A percentile compares a stretch with the other conserved stretches of the same genome.
Conservation (phyloP, 2,888 invertebrate genomes). For the Drosophila quasianomalipes region DNA sequence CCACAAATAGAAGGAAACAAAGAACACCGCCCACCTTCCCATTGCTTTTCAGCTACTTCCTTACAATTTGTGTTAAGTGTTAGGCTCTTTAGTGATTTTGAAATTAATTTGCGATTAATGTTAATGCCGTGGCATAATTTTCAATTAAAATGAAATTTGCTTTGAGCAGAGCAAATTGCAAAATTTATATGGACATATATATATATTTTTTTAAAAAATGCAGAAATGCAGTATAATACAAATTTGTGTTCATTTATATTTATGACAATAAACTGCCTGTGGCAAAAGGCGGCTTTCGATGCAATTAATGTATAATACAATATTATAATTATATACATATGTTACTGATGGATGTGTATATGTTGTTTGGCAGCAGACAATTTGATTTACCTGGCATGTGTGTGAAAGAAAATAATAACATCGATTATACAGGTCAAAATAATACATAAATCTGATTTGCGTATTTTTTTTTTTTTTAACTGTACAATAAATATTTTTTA, state of each 20-base stretch:
- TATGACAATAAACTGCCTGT: conserved; percentile 69
- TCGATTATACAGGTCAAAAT: neutral
- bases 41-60: conserved; percentile 38
- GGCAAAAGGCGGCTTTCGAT: conserved; percentile 64
- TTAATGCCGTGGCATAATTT: conserved; percentile 75
- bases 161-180: conserved; percentile 72
- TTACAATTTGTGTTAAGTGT: conserved; percentile 28
- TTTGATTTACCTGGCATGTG: conserved; percentile 32
- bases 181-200: conserved; percentile 14
- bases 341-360: neutral
- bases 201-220: neutral
- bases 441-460: neutral
- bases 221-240: conserved; percentile 23
- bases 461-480: neutral
- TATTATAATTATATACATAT: conserved; percentile 71
- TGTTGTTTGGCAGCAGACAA: conserved; percentile 45
- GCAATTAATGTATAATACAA: conserved; percentile 76
- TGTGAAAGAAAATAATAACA: neutral
- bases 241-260: conserved; percentile 69
- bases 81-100: conserved; percentile 24
- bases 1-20: neutral
- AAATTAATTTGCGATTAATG: conserved; percentile 70
- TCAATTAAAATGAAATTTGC: conserved; percentile 80
- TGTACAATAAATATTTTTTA: neutral
- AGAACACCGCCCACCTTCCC: conserved; percentile 43